A percentile compares a stretch with the other conserved stretches of the same genome.
Evolutionary conservation across 2,113 vertebrate species (phyloP).

Genomic region (Telmatochromis brichardi): DNA sequence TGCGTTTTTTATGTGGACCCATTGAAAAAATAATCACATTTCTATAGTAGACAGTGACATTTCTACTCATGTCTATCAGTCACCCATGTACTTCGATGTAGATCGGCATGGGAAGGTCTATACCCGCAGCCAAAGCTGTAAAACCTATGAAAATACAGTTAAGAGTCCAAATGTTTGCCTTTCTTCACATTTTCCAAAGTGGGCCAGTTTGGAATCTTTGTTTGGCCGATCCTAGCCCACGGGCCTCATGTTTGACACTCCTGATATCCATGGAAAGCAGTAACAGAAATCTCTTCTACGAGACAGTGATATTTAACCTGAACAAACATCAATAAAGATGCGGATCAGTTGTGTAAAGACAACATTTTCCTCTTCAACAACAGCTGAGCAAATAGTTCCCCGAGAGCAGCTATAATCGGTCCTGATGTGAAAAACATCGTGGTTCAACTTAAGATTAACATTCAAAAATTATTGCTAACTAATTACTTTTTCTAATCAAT

Average conservation of each 20-base stretch:
- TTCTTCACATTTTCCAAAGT: background rate
- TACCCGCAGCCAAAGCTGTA: rapidly evolving
- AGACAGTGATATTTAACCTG: background rate
- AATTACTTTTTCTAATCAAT: background rate
- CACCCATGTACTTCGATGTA: rapidly evolving
- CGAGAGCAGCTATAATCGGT: rapidly evolving
- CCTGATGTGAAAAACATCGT: rapidly evolving
- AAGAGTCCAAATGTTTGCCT: rapidly evolving
- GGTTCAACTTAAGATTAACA: background rate
- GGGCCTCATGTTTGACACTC: background rate
- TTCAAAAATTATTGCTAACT: background rate
- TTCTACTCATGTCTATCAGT: background rate
- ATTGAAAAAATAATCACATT: background rate
- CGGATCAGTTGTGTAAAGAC: background rate
- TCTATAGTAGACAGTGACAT: background rate
- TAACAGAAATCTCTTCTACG: rapidly evolving
- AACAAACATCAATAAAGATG: rapidly evolving
- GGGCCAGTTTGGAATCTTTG: background rate
- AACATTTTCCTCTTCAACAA: background rate
- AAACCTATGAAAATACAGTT: background rate
- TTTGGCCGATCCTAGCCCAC: background rate
- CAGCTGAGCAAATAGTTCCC: background rate
- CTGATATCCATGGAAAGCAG: rapidly evolving
- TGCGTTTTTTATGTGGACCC: rapidly evolving
- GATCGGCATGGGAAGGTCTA: background rate